These are phyloP conservation scores for Formica exsecta DNA, from an alignment of 1,140 invertebrate species.

Conservation along the genomic window DNA sequence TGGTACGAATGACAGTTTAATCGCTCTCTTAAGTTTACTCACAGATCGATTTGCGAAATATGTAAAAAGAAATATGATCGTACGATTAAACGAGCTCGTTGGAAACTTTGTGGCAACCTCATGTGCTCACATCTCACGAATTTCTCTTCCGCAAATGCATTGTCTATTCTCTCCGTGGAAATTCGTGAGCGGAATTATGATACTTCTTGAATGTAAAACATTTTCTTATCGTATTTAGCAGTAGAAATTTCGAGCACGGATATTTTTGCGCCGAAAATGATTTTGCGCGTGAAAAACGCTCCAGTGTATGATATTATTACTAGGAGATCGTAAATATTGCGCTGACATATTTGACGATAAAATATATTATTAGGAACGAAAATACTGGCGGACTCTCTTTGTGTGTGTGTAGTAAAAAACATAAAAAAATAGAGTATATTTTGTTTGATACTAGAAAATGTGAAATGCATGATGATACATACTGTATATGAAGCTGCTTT, in stretches of 20 bases:
- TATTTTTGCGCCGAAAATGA: constrained; percentile 10
- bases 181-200: constrained; percentile 7
- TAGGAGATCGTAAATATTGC: constrained; percentile 36
- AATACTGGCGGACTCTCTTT: background rate
- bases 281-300: constrained; percentile 39
- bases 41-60: background rate
- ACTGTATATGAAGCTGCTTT: background rate
- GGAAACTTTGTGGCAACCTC: background rate
- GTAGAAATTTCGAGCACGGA: constrained; percentile 20
- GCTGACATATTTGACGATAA: constrained; percentile 39
- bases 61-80: background rate
- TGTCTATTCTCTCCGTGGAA: constrained; percentile 5
- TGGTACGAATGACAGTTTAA: background rate
- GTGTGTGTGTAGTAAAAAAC: too few species aligned
- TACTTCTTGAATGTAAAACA: constrained; percentile 46
- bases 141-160: constrained; percentile 19
- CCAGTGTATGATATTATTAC: constrained; percentile 18
- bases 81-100: constrained; percentile 5
- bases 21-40: background rate
- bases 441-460: background rate
- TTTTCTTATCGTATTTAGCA: constrained; percentile 45
- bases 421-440: constrained; percentile 36
- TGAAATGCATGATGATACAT: background rate
- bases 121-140: background rate
- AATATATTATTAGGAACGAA: constrained; percentile 27